Conservation (phyloP, 2,888 invertebrate species). For the Plebejus anna region DNA sequence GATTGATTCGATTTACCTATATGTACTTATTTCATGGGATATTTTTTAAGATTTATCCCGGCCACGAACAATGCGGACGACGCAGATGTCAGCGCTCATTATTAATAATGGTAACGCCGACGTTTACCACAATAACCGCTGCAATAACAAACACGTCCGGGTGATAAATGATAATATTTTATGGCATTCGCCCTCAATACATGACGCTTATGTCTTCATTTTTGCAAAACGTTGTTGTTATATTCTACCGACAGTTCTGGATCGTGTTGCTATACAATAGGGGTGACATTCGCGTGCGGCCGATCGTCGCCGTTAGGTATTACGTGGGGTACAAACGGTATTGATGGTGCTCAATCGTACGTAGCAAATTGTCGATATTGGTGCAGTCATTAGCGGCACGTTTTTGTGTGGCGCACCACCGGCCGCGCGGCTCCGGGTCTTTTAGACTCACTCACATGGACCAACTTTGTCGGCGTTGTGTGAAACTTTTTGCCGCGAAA, state of each 20-base stretch:
- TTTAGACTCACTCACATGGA: constrained; percentile 57
- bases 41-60: constrained; percentile 49
- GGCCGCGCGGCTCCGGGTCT: constrained; percentile 44
- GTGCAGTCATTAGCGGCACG: constrained; percentile 63
- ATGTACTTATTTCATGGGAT: constrained; percentile 44
- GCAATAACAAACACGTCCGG: constrained; percentile 71
- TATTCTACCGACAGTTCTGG: neutral
- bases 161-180: constrained; percentile 77
- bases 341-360: constrained; percentile 75
- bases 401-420: constrained; percentile 50
- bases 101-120: constrained; percentile 71
- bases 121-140: constrained; percentile 73
- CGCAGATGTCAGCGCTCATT: constrained; percentile 67
- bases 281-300: constrained; percentile 37
- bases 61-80: constrained; percentile 53
- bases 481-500: constrained; percentile 38
- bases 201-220: constrained; percentile 70
- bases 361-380: constrained; percentile 76
- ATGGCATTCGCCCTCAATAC: constrained; percentile 69
- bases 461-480: constrained; percentile 48
- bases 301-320: constrained; percentile 46
- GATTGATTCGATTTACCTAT: constrained; percentile 24
- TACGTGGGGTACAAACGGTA: constrained; percentile 64
- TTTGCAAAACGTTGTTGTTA: constrained; percentile 48
- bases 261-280: constrained; percentile 31